These are phyloP conservation scores for Tribolium madens DNA, from an alignment of 1,140 invertebrate genomes.

Conservation along the genomic window DNA sequence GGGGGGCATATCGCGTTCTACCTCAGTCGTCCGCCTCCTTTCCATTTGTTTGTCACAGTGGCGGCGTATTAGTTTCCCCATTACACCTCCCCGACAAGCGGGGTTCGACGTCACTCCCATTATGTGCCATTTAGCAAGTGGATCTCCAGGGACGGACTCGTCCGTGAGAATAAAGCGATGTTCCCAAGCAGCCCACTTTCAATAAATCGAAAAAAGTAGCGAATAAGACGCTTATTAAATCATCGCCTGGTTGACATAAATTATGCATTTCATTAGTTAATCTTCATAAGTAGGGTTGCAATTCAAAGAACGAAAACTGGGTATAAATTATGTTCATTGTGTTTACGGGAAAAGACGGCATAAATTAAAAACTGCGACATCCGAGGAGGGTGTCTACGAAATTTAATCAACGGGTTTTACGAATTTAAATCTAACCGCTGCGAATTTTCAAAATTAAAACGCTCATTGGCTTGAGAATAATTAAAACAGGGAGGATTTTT, in stretches of 20 bases:
- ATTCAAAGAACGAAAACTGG: slow-evolving; percentile 55
- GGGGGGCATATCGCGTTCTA: slow-evolving; percentile 38
- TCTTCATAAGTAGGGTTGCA: slow-evolving; percentile 56
- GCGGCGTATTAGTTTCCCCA: slow-evolving; percentile 30
- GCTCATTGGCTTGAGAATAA: slow-evolving; percentile 22
- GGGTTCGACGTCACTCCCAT: slow-evolving; percentile 41
- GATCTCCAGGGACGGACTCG: slow-evolving; percentile 34
- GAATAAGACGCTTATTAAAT: slow-evolving; percentile 29
- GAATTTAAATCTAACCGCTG: slow-evolving; percentile 29
- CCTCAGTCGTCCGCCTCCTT: slow-evolving; percentile 29
- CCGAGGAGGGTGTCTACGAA: slow-evolving; percentile 29
- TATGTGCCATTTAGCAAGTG: slow-evolving; percentile 49
- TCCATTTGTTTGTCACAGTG: slow-evolving; percentile 29
- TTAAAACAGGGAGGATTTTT: slow-evolving; percentile 8
- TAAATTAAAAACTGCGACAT: slow-evolving; percentile 35
- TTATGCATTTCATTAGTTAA: slow-evolving; percentile 57
- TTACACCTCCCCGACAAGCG: slow-evolving; percentile 7
- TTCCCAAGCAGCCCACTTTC: not conserved
- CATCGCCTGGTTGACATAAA: slow-evolving; percentile 43
- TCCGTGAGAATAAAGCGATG: slow-evolving; percentile 35
- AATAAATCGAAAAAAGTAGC: not conserved
- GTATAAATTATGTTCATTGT: slow-evolving; percentile 50
- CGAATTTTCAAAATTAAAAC: slow-evolving; percentile 32
- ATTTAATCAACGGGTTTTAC: slow-evolving; percentile 26
- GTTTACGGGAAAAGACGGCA: slow-evolving; percentile 33